Conservation (phyloP, 2,113 vertebrate species). For the Coryphaenoides rupestris region DNA sequence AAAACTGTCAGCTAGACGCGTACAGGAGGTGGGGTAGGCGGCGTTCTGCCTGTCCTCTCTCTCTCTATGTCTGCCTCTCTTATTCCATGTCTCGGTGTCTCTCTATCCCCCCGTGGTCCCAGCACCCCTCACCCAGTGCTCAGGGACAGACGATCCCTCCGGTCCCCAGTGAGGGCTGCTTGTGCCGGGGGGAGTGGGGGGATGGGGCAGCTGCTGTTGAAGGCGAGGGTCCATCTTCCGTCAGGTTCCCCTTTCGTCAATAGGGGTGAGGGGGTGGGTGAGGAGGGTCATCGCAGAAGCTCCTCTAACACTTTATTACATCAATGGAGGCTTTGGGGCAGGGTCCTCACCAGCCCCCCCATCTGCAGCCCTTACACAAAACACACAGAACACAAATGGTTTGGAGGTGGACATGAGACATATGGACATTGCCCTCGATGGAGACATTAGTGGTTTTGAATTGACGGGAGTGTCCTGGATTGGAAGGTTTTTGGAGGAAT, state of each 20-base stretch:
- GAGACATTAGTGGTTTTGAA: conserved; percentile 27
- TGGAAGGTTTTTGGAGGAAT: conserved; percentile 16
- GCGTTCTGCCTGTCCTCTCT: too few species aligned
- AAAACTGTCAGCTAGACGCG: conserved; percentile 19
- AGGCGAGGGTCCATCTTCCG: conserved; percentile 34
- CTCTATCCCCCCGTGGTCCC: not conserved
- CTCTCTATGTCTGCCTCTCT: too few species aligned
- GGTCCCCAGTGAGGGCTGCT: conserved; percentile 13
- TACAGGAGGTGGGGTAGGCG: not conserved
- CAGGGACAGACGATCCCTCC: conserved; percentile 48
- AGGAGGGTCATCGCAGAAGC: conserved; percentile 48
- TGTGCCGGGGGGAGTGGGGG: conserved; percentile 35
- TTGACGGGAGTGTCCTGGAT: conserved; percentile 11
- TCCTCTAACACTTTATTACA: conserved; percentile 54
- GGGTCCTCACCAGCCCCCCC: conserved; percentile 7
- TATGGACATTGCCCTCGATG: conserved; percentile 22
- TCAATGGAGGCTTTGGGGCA: conserved; percentile 22
- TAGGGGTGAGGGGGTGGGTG: too few species aligned
- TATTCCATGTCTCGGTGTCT: not conserved
- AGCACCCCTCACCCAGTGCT: not conserved
- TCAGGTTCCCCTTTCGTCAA: conserved; percentile 25
- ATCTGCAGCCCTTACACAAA: not conserved
- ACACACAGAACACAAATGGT: conserved; percentile 5
- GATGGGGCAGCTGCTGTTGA: too few species aligned
- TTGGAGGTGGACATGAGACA: conserved; percentile 22